Conservation (phyloP, 2,888 invertebrate genomes). For the Pollenia angustigena region DNA sequence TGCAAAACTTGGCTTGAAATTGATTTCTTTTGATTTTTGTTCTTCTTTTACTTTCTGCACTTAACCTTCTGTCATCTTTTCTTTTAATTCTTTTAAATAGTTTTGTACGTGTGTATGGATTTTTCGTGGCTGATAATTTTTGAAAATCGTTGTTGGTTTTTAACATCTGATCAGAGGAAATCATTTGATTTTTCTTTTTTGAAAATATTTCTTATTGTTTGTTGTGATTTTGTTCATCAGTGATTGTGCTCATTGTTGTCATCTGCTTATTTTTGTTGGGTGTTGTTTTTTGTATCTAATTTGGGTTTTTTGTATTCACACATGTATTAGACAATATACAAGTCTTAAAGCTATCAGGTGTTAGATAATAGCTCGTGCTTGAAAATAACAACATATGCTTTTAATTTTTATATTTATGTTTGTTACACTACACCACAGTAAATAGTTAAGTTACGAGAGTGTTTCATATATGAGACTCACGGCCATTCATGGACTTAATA, state of each 20-base stretch:
- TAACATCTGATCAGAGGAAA: slow-evolving; percentile 75
- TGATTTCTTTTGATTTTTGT: slow-evolving; percentile 53
- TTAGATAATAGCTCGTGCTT: slow-evolving; percentile 68
- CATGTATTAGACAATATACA: slow-evolving; percentile 39
- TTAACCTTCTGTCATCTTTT: slow-evolving; percentile 65
- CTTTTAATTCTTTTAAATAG: slow-evolving; percentile 8
- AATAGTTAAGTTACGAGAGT: too few species aligned
- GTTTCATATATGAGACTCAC: too few species aligned
- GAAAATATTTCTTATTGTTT: slow-evolving; percentile 33
- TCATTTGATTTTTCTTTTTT: slow-evolving; percentile 40
- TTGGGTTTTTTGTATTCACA: slow-evolving; percentile 17
- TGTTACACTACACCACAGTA: background rate
- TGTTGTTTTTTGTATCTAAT: slow-evolving; percentile 14
- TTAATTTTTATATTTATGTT: background rate
- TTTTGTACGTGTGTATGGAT: slow-evolving; percentile 67
- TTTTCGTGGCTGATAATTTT: slow-evolving; percentile 71
- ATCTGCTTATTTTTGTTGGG: slow-evolving; percentile 54
- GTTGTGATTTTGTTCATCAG: slow-evolving; percentile 56
- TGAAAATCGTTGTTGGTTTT: slow-evolving; percentile 64
- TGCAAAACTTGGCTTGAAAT: slow-evolving; percentile 81
- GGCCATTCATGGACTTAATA: too few species aligned
- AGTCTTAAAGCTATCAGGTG: slow-evolving; percentile 62
- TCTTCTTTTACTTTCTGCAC: slow-evolving; percentile 35
- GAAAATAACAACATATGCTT: slow-evolving; percentile 55
- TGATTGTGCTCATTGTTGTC: slow-evolving; percentile 63